phyloP scores from a whole-genome alignment of 1,140 invertebrate genomes.

The Tribolium madens region DNA sequence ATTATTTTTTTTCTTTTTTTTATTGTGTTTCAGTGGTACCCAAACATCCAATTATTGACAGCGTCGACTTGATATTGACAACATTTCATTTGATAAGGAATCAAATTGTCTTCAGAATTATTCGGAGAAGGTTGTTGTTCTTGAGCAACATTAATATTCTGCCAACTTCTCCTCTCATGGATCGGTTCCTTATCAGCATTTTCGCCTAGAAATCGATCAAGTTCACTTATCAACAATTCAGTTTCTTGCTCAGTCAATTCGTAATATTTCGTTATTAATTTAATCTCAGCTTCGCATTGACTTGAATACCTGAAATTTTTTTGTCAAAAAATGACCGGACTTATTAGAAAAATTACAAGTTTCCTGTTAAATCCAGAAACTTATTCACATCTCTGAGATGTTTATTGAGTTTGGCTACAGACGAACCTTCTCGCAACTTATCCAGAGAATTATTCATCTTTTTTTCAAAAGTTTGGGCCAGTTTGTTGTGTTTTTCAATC shows the following conservation, averaged over 20 bases:
- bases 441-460: slow-evolving; percentile 51
- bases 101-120: slow-evolving; percentile 38
- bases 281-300: slow-evolving; percentile 44
- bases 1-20: background rate
- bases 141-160: slow-evolving; percentile 1
- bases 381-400: slow-evolving; percentile 42
- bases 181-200: slow-evolving; percentile 50
- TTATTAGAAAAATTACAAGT: slow-evolving; percentile 16
- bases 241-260: slow-evolving; percentile 37
- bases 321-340: background rate
- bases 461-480: slow-evolving; percentile 22
- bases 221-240: slow-evolving; percentile 50
- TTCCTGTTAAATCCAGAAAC: slow-evolving; percentile 40
- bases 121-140: background rate
- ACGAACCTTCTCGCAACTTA: slow-evolving; percentile 48
- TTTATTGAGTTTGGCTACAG: slow-evolving; percentile 39
- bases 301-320: slow-evolving; percentile 38
- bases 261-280: slow-evolving; percentile 48
- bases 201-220: slow-evolving; percentile 49
- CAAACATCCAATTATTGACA: slow-evolving; percentile 56
- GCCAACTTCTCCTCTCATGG: slow-evolving; percentile 45
- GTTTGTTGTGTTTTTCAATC: slow-evolving; percentile 36
- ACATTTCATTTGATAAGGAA: slow-evolving; percentile 50
- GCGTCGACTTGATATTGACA: slow-evolving; percentile 54
- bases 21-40: slow-evolving; percentile 17